phyloP scores from a whole-genome alignment of 2,888 invertebrate genomes.

The Lasioglossum vierecki region DNA sequence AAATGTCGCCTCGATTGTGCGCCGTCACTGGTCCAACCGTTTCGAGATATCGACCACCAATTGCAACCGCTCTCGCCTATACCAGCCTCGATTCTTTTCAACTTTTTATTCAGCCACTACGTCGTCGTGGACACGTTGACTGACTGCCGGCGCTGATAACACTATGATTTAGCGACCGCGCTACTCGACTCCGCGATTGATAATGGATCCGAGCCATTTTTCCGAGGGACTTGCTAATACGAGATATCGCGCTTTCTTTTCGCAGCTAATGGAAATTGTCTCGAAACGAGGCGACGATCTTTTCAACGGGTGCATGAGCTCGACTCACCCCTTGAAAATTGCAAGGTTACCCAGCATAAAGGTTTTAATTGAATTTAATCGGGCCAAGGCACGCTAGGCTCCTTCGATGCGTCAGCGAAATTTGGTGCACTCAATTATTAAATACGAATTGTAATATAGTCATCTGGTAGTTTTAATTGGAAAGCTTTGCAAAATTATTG shows the following conservation, averaged over 20 bases:
- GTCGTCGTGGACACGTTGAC: constrained; percentile 3
- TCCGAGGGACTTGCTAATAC: background rate
- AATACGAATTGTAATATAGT: too few relatives aligned
- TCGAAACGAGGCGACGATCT: background rate
- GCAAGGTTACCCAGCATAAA: background rate
- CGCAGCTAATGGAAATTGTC: background rate
- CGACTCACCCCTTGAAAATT: background rate
- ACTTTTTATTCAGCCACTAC: background rate
- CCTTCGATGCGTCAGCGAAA: background rate
- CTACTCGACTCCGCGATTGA: constrained; percentile 16
- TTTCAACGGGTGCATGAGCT: background rate
- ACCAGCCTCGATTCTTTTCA: background rate
- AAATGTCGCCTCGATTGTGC: constrained; percentile 59
- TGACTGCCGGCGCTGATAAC: constrained; percentile 26
- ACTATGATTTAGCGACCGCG: constrained; percentile 25
- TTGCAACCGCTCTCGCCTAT: constrained; percentile 10
- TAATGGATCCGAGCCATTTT: constrained; percentile 38
- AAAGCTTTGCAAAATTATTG: too few relatives aligned
- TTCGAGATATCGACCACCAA: constrained; percentile 43
- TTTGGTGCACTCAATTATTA: background rate
- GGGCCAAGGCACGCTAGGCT: background rate
- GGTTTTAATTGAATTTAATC: background rate
- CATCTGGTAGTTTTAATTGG: too few relatives aligned
- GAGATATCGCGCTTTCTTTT: background rate
- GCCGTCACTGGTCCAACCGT: constrained; percentile 10